Percentiles rank a stretch among this genome's conserved stretches.
Conservation (phyloP, 2,113 vertebrate genomes). For the Isichthys henryi region DNA sequence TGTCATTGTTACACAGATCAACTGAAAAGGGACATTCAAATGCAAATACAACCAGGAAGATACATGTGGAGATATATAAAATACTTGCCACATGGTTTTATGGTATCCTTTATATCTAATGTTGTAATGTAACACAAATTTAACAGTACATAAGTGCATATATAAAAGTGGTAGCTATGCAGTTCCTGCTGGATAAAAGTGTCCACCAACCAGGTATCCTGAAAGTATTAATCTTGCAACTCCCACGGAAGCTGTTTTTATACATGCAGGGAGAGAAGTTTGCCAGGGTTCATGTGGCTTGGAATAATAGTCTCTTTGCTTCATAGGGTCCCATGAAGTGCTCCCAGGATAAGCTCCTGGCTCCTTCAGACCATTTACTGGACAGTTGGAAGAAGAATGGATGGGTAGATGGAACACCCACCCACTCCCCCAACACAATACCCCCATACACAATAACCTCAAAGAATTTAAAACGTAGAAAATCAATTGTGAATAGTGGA, state of each 20-base stretch:
- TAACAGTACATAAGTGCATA: not conserved
- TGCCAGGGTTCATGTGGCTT: not conserved
- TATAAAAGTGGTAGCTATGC: not conserved
- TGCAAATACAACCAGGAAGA: not conserved
- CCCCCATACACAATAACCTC: not conserved
- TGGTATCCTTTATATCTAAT: not conserved
- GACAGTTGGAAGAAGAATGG: not conserved
- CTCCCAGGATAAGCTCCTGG: not conserved
- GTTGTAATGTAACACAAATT: not conserved
- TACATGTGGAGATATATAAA: not conserved
- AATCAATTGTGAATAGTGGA: slow-evolving; percentile 27
- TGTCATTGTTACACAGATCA: not conserved
- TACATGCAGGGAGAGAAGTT: not conserved
- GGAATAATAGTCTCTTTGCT: not conserved
- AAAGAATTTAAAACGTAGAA: slow-evolving; percentile 17
- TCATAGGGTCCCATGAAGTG: not conserved
- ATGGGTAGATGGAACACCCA: not conserved
- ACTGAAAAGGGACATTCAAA: not conserved
- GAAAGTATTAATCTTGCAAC: not conserved
- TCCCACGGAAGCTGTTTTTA: not conserved
- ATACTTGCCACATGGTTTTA: not conserved
- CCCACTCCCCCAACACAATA: not conserved
- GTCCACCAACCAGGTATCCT: not conserved
- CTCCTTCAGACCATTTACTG: not conserved
- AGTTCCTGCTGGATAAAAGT: not conserved